A percentile compares a stretch with the other conserved stretches of the same genome.
phyloP scores from a whole-genome alignment of 2,888 invertebrate genomes.

The Himalopsyche japonica region DNA sequence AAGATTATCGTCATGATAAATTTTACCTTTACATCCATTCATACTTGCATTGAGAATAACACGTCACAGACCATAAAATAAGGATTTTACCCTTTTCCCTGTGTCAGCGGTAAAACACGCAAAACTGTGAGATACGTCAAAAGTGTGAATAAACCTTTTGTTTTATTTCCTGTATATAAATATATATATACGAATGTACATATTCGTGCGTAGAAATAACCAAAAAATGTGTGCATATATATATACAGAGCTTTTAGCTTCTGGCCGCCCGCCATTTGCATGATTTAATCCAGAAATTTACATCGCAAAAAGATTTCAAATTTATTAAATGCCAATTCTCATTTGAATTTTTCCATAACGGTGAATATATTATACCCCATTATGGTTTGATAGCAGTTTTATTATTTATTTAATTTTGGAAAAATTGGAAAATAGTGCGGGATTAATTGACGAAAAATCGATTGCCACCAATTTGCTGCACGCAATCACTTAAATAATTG shows the following conservation, averaged over 20 bases:
- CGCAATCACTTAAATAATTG: too few species aligned
- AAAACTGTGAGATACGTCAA: neutral
- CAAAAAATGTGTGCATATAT: neutral
- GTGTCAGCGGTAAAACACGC: neutral
- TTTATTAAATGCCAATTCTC: neutral
- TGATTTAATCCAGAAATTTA: neutral
- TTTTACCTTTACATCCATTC: too few species aligned
- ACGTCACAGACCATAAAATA: neutral
- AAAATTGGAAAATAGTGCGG: neutral
- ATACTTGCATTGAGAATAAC: neutral
- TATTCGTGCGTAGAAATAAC: neutral
- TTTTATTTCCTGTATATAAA: neutral
- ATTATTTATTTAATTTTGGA: neutral
- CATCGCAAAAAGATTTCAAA: neutral
- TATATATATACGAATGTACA: neutral
- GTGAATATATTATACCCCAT: neutral
- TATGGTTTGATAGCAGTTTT: neutral
- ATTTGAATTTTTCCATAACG: neutral
- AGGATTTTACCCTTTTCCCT: neutral
- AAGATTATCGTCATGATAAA: too few species aligned
- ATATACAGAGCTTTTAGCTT: neutral
- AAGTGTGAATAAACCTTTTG: neutral
- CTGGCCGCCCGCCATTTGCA: neutral
- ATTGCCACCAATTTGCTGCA: too few species aligned
- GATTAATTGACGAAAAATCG: too few species aligned